Conservation (phyloP, 2,888 invertebrate species). For the Hermodice carunculata region DNA sequence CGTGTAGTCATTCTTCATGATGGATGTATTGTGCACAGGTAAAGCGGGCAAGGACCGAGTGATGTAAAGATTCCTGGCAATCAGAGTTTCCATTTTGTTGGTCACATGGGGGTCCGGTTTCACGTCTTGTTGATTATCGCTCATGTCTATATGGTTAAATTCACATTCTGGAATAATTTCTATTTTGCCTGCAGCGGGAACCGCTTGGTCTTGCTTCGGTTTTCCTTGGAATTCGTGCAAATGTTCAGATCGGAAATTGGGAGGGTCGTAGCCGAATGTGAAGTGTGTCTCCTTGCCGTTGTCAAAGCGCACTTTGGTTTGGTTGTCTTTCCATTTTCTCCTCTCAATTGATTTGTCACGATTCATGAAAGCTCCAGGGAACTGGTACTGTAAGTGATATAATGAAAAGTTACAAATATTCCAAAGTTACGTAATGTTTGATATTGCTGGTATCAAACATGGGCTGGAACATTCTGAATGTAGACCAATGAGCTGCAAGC, state of each 20-base stretch:
- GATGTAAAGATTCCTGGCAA: slow-evolving; percentile 23
- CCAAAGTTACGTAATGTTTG: too few species aligned
- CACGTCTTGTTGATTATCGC: slow-evolving; percentile 52
- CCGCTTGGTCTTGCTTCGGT: slow-evolving; percentile 37
- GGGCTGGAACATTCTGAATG: background rate
- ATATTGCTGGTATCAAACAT: too few species aligned
- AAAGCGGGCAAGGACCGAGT: slow-evolving; percentile 18
- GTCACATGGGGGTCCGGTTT: slow-evolving; percentile 32
- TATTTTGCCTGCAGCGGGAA: slow-evolving; percentile 49
- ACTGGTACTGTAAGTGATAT: slow-evolving; percentile 50
- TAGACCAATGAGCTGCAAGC: background rate
- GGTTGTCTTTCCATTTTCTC: slow-evolving; percentile 19
- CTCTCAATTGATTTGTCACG: slow-evolving; percentile 42
- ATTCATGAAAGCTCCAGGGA: slow-evolving; percentile 43
- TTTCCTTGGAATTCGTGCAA: slow-evolving; percentile 45
- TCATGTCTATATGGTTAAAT: slow-evolving; percentile 47
- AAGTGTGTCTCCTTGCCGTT: slow-evolving; percentile 49
- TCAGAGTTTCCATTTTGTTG: slow-evolving; percentile 48
- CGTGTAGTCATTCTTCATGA: slow-evolving; percentile 57
- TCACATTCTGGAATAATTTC: slow-evolving; percentile 42
- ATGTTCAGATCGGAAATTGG: background rate
- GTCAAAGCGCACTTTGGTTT: slow-evolving; percentile 12
- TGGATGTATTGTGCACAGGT: slow-evolving; percentile 44
- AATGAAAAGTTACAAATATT: background rate
- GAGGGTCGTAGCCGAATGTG: slow-evolving; percentile 37